Conservation (phyloP, 1,140 invertebrate genomes). For the Neuroterus valhalla region DNA sequence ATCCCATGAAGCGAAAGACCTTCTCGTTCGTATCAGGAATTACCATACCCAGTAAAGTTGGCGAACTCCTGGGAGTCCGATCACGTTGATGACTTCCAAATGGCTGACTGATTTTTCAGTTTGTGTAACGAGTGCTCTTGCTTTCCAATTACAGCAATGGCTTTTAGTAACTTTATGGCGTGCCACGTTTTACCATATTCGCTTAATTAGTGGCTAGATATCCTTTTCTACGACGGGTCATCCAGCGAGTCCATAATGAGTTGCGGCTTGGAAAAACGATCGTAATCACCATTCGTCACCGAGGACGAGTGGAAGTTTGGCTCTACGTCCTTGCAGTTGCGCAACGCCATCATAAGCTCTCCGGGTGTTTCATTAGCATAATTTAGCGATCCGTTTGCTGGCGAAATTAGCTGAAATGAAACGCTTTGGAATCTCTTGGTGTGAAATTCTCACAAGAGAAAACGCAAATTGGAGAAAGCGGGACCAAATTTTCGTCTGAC, state of each 20-base stretch:
- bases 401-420: constrained; percentile 48
- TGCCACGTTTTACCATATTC: constrained; percentile 16
- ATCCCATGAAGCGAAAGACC: no score
- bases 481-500: neutral
- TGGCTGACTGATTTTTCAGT: no score
- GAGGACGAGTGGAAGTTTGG: constrained; percentile 51
- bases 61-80: no score
- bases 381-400: constrained; percentile 58
- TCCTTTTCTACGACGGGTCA: neutral
- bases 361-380: constrained; percentile 59
- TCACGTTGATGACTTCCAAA: no score
- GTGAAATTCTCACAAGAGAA: neutral
- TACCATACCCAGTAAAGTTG: no score
- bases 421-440: neutral
- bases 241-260: constrained; percentile 16
- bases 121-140: no score
- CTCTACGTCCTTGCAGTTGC: constrained; percentile 51
- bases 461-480: neutral
- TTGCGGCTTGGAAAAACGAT: constrained; percentile 23
- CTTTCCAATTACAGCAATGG: no score
- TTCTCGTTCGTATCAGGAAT: no score
- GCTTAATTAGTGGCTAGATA: constrained; percentile 11
- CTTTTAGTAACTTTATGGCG: neutral
- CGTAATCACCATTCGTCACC: constrained; percentile 35
- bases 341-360: constrained; percentile 55